Evolutionary conservation across 1,140 invertebrate genomes (phyloP).

Genomic region (Scaptodrosophila lebanonensis): DNA sequence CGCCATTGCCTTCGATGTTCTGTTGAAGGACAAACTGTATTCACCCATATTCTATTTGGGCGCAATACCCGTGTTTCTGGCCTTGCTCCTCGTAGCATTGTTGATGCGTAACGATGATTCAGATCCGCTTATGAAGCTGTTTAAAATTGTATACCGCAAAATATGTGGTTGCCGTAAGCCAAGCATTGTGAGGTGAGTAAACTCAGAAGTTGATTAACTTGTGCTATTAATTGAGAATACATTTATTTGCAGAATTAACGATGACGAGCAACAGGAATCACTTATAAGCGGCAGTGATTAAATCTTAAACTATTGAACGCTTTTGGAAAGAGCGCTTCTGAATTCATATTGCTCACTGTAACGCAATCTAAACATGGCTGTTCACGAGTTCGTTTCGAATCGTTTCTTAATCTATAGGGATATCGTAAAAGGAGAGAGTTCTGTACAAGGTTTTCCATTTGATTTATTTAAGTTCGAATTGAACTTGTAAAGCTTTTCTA

Average conservation of each 20-base stretch:
- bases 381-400: conserved; percentile 73
- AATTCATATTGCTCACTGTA: conserved; percentile 60
- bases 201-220: neutral
- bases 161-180: conserved; percentile 79
- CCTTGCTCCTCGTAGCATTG: conserved; percentile 86
- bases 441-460: conserved; percentile 18
- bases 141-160: conserved; percentile 81
- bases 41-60: conserved; percentile 88
- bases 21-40: conserved; percentile 86
- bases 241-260: conserved; percentile 81
- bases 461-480: conserved; percentile 37
- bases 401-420: conserved; percentile 63
- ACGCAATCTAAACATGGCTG: conserved; percentile 73
- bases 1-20: conserved; percentile 88
- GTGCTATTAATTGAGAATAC: neutral
- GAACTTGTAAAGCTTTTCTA: conserved; percentile 31
- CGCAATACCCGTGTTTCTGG: conserved; percentile 86
- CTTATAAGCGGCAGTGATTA: conserved; percentile 80
- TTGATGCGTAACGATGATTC: conserved; percentile 90
- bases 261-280: conserved; percentile 86
- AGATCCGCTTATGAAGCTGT: conserved; percentile 85
- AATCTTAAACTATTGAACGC: conserved; percentile 22
- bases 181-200: conserved; percentile 78
- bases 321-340: conserved; percentile 55
- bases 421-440: neutral